These are phyloP conservation scores for Amphimedon queenslandica DNA, from an alignment of 37 sponge, comb jelly and placozoan genomes.

Conservation along the genomic window DNA sequence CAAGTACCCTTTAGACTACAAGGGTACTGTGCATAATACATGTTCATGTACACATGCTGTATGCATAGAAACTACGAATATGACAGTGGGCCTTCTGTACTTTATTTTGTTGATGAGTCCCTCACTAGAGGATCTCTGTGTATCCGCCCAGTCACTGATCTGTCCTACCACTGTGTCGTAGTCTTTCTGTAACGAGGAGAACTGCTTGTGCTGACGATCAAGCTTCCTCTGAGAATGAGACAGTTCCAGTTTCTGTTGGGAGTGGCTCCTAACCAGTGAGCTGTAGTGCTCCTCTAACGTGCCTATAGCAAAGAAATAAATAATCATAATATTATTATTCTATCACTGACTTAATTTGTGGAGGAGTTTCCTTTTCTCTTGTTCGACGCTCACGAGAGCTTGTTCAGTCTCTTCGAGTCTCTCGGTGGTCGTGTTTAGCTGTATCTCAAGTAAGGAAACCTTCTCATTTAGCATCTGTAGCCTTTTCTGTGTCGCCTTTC, in stretches of 20 bases:
- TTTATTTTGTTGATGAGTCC: neutral
- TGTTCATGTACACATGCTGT: neutral
- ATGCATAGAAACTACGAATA: neutral
- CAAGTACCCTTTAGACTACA: too few species aligned
- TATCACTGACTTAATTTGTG: neutral
- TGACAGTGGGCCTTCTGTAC: too few species aligned
- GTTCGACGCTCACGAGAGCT: neutral
- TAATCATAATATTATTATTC: too few species aligned
- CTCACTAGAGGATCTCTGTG: neutral
- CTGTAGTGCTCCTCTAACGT: neutral
- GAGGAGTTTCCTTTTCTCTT: conserved; percentile 5
- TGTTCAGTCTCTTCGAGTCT: neutral
- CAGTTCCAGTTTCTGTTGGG: neutral
- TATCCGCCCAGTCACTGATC: neutral
- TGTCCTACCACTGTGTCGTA: neutral
- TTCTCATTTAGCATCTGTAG: neutral
- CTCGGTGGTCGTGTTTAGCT: neutral
- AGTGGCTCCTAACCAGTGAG: neutral
- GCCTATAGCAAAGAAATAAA: neutral
- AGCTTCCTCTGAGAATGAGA: neutral
- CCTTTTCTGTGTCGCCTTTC: too few species aligned
- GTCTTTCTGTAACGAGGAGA: neutral
- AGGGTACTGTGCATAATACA: too few species aligned
- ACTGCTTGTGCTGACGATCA: neutral
- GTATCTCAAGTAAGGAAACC: neutral